Evolutionary conservation across 2,797 vertebrate species (phyloP).

Genomic region (Hypotaenidia okinawae): DNA sequence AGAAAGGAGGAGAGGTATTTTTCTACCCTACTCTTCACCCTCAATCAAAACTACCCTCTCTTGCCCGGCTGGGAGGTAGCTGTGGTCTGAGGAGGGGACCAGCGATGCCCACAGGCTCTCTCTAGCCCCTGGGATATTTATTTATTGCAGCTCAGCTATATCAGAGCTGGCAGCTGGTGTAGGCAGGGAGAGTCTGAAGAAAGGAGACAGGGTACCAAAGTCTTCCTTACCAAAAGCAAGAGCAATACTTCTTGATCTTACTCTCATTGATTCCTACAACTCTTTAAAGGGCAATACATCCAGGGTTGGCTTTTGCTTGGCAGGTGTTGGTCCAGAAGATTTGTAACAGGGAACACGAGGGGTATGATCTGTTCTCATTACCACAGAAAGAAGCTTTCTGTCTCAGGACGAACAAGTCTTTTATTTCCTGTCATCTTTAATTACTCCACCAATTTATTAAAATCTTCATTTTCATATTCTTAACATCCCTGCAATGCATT

Average conservation of each 20-base stretch:
- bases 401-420: not conserved
- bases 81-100: not conserved
- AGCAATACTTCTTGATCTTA: not conserved
- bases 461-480: constrained; percentile 25
- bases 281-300: not conserved
- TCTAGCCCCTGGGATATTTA: not conserved
- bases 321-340: not conserved
- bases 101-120: not conserved
- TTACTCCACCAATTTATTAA: constrained; percentile 41
- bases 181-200: not conserved
- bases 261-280: not conserved
- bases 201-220: not conserved
- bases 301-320: not conserved
- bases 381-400: not conserved
- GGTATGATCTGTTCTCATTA: constrained; percentile 3
- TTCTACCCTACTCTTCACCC: not conserved
- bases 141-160: not conserved
- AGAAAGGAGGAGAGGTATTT: not conserved
- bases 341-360: not conserved
- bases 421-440: constrained; percentile 20
- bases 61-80: not conserved
- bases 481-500: not conserved
- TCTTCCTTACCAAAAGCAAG: not conserved
- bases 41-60: not conserved
- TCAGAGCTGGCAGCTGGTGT: not conserved